Percentiles rank a stretch among this genome's conserved stretches.
Evolutionary conservation across 2,113 vertebrate species (phyloP).

Genomic region (Baryphthengus martii): DNA sequence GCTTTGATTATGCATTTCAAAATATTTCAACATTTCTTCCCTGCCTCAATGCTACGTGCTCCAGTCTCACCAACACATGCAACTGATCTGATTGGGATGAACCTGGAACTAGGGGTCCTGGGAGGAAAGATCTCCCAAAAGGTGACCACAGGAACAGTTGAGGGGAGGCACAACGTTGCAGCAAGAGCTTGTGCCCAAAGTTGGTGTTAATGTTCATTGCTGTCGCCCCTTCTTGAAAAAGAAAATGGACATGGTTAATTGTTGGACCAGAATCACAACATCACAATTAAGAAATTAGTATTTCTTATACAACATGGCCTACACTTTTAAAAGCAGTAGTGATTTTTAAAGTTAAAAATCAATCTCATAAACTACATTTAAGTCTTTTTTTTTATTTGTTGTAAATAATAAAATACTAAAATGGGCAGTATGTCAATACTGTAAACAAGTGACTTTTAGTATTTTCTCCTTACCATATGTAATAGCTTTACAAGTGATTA

Average conservation of each 20-base stretch:
- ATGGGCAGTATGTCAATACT: not conserved
- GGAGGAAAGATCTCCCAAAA: not conserved
- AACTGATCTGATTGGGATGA: not conserved
- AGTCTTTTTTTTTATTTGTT: not conserved
- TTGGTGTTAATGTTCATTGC: not conserved
- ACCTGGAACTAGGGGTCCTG: not conserved
- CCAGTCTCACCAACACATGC: not conserved
- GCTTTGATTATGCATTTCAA: not conserved
- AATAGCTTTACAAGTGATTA: not conserved
- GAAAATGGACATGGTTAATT: not conserved
- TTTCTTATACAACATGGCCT: not conserved
- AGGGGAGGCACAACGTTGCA: not conserved
- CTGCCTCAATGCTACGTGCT: not conserved
- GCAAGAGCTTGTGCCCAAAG: not conserved
- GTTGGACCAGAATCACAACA: not conserved
- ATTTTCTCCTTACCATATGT: not conserved
- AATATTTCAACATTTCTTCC: not conserved
- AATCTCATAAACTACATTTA: not conserved
- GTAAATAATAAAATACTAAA: not conserved
- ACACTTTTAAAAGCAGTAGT: not conserved
- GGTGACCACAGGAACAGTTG: rapidly evolving
- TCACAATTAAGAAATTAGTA: not conserved
- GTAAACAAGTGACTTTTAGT: not conserved
- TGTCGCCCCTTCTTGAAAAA: not conserved
- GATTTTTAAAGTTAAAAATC: not conserved